A percentile compares a stretch with the other conserved stretches of the same genome.
Evolutionary conservation across 2,888 invertebrate species (phyloP).

Genomic region (Thereva unica): DNA sequence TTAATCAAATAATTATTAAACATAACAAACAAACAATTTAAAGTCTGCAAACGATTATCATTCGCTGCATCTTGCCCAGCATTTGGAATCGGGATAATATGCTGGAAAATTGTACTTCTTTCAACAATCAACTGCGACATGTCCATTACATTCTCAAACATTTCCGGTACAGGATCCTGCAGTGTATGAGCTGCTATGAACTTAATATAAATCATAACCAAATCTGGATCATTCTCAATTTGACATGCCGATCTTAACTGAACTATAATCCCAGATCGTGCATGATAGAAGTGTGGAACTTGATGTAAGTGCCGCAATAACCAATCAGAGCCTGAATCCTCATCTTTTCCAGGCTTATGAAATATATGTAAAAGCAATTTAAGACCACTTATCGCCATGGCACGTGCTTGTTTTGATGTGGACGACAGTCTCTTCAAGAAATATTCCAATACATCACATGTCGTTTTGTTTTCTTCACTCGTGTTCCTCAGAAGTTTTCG

Average conservation of each 20-base stretch:
- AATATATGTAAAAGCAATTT: slow-evolving; percentile 66
- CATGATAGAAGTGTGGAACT: slow-evolving; percentile 77
- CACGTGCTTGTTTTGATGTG: slow-evolving; percentile 74
- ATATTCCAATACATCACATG: slow-evolving; percentile 87
- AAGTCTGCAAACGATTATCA: slow-evolving; percentile 61
- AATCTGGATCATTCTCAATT: slow-evolving; percentile 82
- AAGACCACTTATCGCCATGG: slow-evolving; percentile 72
- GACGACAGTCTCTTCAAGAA: slow-evolving; percentile 84
- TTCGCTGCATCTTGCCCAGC: slow-evolving; percentile 47
- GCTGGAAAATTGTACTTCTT: slow-evolving; percentile 81
- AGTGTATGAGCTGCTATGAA: slow-evolving; percentile 79
- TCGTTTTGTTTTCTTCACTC: slow-evolving; percentile 63
- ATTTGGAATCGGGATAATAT: slow-evolving; percentile 68
- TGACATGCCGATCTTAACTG: slow-evolving; percentile 85
- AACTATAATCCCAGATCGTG: slow-evolving; percentile 69
- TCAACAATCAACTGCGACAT: slow-evolving; percentile 91
- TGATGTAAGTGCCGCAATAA: slow-evolving; percentile 68
- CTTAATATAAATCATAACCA: slow-evolving; percentile 77
- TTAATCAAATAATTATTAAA: slow-evolving; percentile 77
- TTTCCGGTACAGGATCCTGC: slow-evolving; percentile 68
- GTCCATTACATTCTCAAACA: slow-evolving; percentile 75
- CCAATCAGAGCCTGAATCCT: slow-evolving; percentile 58
- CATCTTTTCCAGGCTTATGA: slow-evolving; percentile 50
- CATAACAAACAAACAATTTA: slow-evolving; percentile 73
- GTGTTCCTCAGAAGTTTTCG: slow-evolving; percentile 61